Percentiles rank a stretch among this genome's conserved stretches.
Conservation (phyloP, 2,888 invertebrate species). For the Phortica okadai region DNA sequence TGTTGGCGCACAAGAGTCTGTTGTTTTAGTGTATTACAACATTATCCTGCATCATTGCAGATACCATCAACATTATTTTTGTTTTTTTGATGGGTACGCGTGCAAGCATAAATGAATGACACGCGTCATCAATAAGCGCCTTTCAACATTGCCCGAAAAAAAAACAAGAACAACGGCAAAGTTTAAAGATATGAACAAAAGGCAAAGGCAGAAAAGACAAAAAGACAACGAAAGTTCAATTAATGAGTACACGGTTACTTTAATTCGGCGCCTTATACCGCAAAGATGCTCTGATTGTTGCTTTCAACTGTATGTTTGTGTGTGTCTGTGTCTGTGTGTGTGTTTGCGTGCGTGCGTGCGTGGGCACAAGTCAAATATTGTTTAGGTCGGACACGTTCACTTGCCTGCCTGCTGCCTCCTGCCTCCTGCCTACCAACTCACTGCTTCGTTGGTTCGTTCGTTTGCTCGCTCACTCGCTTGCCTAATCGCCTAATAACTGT, state of each 20-base stretch:
- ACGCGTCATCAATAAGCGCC: conserved; percentile 69
- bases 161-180: conserved; percentile 19
- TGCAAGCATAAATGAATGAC: conserved; percentile 58
- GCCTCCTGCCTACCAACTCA: too few relatives aligned
- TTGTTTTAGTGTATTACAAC: too few relatives aligned
- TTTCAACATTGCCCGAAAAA: conserved; percentile 35
- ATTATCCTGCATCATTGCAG: too few relatives aligned
- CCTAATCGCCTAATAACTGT: background rate
- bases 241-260: background rate
- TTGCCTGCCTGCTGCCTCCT: too few relatives aligned
- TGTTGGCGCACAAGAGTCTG: too few relatives aligned
- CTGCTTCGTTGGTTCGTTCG: too few relatives aligned
- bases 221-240: too few relatives aligned
- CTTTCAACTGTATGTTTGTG: background rate
- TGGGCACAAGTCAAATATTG: background rate
- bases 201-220: background rate
- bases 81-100: background rate
- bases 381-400: too few relatives aligned
- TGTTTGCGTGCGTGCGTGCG: background rate
- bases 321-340: background rate
- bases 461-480: background rate
- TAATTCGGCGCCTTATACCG: background rate
- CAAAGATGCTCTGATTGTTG: too few relatives aligned
- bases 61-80: too few relatives aligned
- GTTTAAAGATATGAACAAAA: background rate